A percentile compares a stretch with the other conserved stretches of the same genome.
Conservation (phyloP, 2,113 vertebrate species). For the Cygnus atratus region DNA sequence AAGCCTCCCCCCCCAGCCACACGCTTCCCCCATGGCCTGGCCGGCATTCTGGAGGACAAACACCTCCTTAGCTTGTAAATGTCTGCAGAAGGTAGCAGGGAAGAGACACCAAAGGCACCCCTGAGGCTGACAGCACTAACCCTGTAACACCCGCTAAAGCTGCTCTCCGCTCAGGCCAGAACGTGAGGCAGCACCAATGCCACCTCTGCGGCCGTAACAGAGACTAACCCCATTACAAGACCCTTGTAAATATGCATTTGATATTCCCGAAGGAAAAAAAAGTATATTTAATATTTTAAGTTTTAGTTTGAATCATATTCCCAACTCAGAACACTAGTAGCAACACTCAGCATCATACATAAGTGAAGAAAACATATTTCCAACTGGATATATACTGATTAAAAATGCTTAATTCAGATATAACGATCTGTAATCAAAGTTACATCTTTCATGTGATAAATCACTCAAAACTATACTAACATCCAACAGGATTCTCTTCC, state of each 20-base stretch:
- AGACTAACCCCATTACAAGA: background rate
- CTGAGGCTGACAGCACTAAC: background rate
- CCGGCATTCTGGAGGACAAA: accelerated
- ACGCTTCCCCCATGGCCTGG: background rate
- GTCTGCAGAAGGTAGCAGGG: background rate
- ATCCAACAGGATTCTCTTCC: background rate
- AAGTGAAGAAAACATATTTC: background rate
- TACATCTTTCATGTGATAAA: background rate
- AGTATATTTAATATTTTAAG: background rate
- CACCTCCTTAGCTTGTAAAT: accelerated
- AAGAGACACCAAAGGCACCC: background rate
- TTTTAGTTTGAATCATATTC: background rate
- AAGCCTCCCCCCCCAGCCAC: background rate
- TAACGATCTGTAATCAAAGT: background rate
- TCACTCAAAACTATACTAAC: background rate
- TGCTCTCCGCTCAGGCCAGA: background rate
- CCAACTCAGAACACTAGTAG: background rate
- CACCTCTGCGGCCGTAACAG: background rate
- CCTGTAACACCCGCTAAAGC: background rate
- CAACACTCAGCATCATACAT: background rate
- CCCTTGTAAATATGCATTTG: background rate
- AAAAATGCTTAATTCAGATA: background rate
- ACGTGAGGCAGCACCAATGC: background rate
- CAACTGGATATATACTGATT: background rate
- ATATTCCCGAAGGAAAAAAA: background rate